These are phyloP conservation scores for Wiebesia pumilae DNA, from an alignment of 1,140 invertebrate species.

Conservation along the genomic window DNA sequence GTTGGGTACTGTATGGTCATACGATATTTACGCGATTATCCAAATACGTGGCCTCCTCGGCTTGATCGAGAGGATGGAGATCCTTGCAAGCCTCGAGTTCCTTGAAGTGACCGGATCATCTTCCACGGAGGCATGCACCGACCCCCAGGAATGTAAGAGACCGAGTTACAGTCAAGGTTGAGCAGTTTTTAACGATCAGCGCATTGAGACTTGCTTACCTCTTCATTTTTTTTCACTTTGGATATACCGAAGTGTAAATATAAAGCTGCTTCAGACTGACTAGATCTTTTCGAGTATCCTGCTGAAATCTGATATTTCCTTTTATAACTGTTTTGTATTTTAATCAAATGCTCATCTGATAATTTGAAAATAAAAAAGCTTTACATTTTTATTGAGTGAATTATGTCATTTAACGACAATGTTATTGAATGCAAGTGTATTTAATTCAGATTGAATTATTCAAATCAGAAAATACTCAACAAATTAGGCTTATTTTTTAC, in stretches of 20 bases:
- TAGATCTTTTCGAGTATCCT: neutral
- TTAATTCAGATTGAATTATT: no score
- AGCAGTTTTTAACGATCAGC: slow-evolving; percentile 15
- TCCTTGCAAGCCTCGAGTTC: slow-evolving; percentile 11
- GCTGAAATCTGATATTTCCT: slow-evolving; percentile 20
- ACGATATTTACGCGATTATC: slow-evolving; percentile 47
- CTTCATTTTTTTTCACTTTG: neutral
- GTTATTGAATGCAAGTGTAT: no score
- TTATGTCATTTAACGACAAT: no score
- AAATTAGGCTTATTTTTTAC: no score
- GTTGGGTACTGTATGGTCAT: slow-evolving; percentile 1
- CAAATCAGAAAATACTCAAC: no score
- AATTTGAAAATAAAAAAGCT: neutral
- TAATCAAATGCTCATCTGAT: neutral
- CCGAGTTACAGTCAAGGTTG: neutral
- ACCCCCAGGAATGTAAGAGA: neutral
- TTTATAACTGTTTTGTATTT: neutral
- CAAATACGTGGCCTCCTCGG: neutral
- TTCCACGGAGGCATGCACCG: neutral
- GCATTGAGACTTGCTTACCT: neutral
- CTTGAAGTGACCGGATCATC: slow-evolving; percentile 43
- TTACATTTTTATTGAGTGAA: neutral
- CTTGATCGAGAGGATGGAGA: slow-evolving; percentile 38
- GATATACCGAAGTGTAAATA: neutral
- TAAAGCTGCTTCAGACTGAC: neutral